A percentile compares a stretch with the other conserved stretches of the same genome.
phyloP scores from a whole-genome alignment of 2,888 invertebrate genomes.

The Drosophila aldrichi region DNA sequence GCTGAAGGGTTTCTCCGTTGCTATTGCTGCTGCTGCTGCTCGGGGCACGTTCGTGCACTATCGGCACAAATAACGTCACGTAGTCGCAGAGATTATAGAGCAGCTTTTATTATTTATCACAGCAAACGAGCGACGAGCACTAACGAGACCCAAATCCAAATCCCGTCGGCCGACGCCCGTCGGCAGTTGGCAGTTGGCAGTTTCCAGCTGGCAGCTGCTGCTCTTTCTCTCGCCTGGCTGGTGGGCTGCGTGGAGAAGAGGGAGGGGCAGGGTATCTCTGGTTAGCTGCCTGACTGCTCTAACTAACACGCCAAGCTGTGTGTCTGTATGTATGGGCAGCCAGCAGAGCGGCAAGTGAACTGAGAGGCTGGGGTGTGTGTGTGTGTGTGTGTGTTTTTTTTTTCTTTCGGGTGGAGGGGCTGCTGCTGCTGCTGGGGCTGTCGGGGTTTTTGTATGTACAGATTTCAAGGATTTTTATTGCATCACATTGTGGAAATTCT shows the following conservation, averaged over 20 bases:
- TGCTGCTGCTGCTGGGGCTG: not conserved
- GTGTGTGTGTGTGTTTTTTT: too few relatives aligned
- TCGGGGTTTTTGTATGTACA: conserved; percentile 53
- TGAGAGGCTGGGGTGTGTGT: not conserved
- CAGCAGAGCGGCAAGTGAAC: not conserved
- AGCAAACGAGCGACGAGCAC: conserved; percentile 77
- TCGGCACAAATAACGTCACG: conserved; percentile 85
- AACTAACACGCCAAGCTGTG: conserved; percentile 31
- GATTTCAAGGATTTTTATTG: conserved; percentile 82
- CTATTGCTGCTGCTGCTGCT: conserved; percentile 24
- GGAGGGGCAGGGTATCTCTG: conserved; percentile 2
- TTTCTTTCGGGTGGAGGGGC: not conserved
- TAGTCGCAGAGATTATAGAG: conserved; percentile 85
- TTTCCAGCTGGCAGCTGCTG: conserved; percentile 41
- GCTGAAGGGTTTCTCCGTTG: conserved; percentile 29
- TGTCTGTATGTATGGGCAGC: conserved; percentile 3
- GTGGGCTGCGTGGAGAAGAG: too few relatives aligned
- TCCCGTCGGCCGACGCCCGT: conserved; percentile 76
- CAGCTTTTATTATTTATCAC: conserved; percentile 83
- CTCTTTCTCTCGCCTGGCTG: conserved; percentile 5
- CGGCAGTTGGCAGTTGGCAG: conserved; percentile 49
- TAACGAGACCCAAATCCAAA: conserved; percentile 77
- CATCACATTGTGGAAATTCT: conserved; percentile 81
- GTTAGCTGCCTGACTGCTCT: conserved; percentile 44
- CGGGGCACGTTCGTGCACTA: conserved; percentile 82